Base-by-base conservation (phyloP, 2,888 invertebrate species). In the Polia nebulosa region DNA sequence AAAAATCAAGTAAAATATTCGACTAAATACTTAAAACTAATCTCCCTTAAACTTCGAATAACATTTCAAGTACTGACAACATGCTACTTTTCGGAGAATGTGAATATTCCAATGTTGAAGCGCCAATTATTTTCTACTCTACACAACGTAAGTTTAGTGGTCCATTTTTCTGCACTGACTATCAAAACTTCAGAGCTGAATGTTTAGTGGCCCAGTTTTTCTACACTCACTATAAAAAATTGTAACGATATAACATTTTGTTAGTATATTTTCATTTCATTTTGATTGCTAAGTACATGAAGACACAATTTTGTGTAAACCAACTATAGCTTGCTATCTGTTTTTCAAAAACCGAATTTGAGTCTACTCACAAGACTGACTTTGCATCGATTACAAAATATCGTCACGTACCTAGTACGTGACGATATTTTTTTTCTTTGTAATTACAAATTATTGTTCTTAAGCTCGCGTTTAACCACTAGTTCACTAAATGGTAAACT, bases 121-220 rank as follows among this genome's bases (percentile, higher is more conserved):
- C 27, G 27, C 25, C 52, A 15, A 11, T 32, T 44, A 61, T 4
- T 44, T 25, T 11, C 60, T n/a, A 7, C 22, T 20, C 6, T 29
- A 22, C 25, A 7, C 22, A 15, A 6, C 13, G 11, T 13, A 7
- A 17, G 13, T 56, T 39, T 17, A 27, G 3, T 17, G 2, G 17
- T 7, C 2, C 13, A 53, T 25, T 63, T 63, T 61, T 45, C 34
- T 27, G n/a, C 61, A n/a, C 44, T n/a, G 8, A 44, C 13, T 32
- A 25, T 41, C 8, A 22, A 29, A 32, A 17, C 6, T 58, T 13
- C 2, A 13, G 29, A n/a, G 17, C 3, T 45, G 22, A 3, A 29
- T 15, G 4, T 17, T 13, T 7, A 58, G 11, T 58, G 15, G 11
- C 1, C 8, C 7, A 45, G 32, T 45, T 32, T 45, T 32, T 20